Conservation (phyloP, 2,797 vertebrate species). For the Gephyroberyx darwinii region DNA sequence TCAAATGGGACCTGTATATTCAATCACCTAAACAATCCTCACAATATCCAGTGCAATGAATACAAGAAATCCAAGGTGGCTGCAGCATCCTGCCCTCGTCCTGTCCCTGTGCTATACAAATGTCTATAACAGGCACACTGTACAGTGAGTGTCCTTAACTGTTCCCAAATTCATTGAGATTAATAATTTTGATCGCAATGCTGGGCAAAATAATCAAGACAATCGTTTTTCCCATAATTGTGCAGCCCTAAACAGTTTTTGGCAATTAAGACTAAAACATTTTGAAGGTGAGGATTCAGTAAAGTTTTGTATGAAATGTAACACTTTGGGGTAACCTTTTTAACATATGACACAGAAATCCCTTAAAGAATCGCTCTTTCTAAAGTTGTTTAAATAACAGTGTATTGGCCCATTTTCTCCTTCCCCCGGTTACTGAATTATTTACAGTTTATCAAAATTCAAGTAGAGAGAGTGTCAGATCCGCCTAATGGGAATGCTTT, state of each 20-base stretch:
- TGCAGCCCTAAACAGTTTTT: too few relatives aligned
- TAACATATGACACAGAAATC: constrained; percentile 8
- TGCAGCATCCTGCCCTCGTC: neutral
- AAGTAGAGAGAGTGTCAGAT: constrained; percentile 42
- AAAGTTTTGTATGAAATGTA: too few relatives aligned
- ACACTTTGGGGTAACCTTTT: neutral
- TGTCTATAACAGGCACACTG: too few relatives aligned
- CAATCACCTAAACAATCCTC: constrained; percentile 16
- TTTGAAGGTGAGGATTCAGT: too few relatives aligned
- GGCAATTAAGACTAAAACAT: too few relatives aligned
- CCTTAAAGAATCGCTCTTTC: constrained; percentile 20
- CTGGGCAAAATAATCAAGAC: too few relatives aligned
- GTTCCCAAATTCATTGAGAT: too few relatives aligned
- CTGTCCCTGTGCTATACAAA: neutral
- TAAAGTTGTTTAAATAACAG: constrained; percentile 51
- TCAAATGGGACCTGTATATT: too few relatives aligned
- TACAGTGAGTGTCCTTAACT: too few relatives aligned
- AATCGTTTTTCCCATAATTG: too few relatives aligned
- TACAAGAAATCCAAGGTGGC: neutral
- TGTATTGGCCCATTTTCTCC: constrained; percentile 55
- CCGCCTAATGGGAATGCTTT: constrained; percentile 12
- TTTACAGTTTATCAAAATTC: constrained; percentile 67
- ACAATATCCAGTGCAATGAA: constrained; percentile 17
- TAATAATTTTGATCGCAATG: too few relatives aligned
- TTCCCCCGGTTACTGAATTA: constrained; percentile 63